Base-by-base conservation (phyloP, 2,888 invertebrate species). In the Gryllus longicercus region DNA sequence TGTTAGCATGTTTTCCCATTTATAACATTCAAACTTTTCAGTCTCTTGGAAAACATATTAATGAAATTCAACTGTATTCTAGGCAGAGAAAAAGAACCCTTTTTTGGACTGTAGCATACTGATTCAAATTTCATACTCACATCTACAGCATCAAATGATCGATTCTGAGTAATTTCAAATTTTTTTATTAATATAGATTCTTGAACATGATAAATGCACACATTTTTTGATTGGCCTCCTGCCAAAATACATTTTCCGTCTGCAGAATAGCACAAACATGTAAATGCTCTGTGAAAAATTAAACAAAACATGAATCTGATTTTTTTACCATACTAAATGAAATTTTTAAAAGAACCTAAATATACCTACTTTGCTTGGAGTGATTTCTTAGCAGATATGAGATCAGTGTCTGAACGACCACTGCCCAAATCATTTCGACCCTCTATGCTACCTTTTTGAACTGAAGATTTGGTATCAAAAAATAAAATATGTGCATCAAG, bases 111-210 rank as follows among this genome's bases (percentile, higher is more conserved):
- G 38, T 8, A 38, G 38, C 5, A 38, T 38, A 38, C 38, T 38
- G 38, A 38, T 38, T 38, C 4, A 38, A 38, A 63, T 74, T 77
- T 23, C 16, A n/a, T 81, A 90, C 93, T 92, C 87, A 97, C 98
- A 89, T 95, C 93, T 82, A 98, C 93, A 49, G 96, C 98, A 88
- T 99, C 98, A 80, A 99, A 89, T 0, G 98, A 98, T 82, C 94
- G 90, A 86, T 99, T 99, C 87, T 95, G 94, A 0, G 99, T 98
- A 82, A 99, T 93, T 85, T 94, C 94, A 86, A 97, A 98, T 87
- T 96, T 98, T 86, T 95, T 96, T 75, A 99, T 87, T 5, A 99
- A 90, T 50, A 99, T 89, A 4, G 92, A 91, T 85, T 97, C 95
- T 50, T 89, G 88, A 0, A 96, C 91, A 85, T 95, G 94, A 87